Base-by-base conservation (phyloP, 1,140 invertebrate genomes). In the Aporrectodea caliginosa region DNA sequence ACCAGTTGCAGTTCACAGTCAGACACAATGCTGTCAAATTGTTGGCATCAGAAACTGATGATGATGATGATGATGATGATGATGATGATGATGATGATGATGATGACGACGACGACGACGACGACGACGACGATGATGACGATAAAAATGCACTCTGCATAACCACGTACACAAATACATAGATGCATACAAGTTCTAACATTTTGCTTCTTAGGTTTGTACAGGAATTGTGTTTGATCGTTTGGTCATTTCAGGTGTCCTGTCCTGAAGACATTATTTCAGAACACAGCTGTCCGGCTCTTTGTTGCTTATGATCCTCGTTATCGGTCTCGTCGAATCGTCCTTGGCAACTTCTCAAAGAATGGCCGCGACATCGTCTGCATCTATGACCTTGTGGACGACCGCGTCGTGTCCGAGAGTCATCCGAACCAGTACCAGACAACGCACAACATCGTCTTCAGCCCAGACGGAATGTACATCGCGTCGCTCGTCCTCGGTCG, bases 371-470 rank as follows among this genome's bases (percentile, higher is more conserved):
- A 81, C 73, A 35, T 78, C 30, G n/a, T 78, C 22, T 78, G 76
- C 43, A 43, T 81, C 22, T 81, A 81, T 75, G 80, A 81, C 77
- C 27, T 77, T 29, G 43, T 69, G 16, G 76, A 74, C 30, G 30
- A 68, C 77, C n/a, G 35, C 6, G 72, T 78, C 16, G 32, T 81
- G 16, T 16, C 58, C 33, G 72, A 76, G 35, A 77, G 75, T 32
- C 33, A 70, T 69, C 34, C 77, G 29, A 35, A 22, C 27, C 76
- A 73, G 22, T 81, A 81, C 27, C 80, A 81, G 58, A 81, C 80
- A 14, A 81, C 80, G 69, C 80, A 81, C 77, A 81, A 81, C 72
- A 81, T 81, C 70, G 76, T 76, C 6, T 81, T 35, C 43, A 81
- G 80, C 71, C 74, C 80, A 14, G 80, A 81, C 33, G 80, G 80